Evolutionary conservation across 2,797 vertebrate species (phyloP).

Genomic region (Xiphorhynchus erythropygius): DNA sequence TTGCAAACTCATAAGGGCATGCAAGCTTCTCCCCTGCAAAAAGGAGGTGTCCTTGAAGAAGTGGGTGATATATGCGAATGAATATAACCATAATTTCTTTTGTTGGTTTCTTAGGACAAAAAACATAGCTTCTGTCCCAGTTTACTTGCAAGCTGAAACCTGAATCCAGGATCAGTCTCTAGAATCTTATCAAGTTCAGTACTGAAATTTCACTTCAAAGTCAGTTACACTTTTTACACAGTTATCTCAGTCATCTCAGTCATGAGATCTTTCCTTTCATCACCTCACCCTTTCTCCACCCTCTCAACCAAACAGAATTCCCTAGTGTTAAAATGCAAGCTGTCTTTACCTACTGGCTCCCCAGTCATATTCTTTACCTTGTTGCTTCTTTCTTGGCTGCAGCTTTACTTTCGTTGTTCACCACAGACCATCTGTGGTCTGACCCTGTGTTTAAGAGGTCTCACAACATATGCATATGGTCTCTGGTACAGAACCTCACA

Average conservation of each 20-base stretch:
- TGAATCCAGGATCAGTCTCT: background rate
- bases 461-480: background rate
- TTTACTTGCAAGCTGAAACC: background rate
- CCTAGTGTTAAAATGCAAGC: background rate
- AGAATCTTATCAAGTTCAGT: background rate
- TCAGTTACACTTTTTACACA: background rate
- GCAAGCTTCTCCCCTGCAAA: too few relatives aligned
- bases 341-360: background rate
- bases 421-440: background rate
- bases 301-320: background rate
- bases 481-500: background rate
- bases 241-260: background rate
- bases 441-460: background rate
- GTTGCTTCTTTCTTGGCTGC: background rate
- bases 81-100: background rate
- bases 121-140: background rate
- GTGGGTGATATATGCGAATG: background rate
- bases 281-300: background rate
- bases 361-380: background rate
- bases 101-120: background rate
- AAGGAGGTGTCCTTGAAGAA: too few relatives aligned
- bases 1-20: too few relatives aligned
- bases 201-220: background rate
- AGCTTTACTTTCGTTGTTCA: background rate
- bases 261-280: background rate